Percentiles rank a stretch among this genome's conserved stretches.
These are phyloP conservation scores for Zonitis immaculata DNA, from an alignment of 2,888 invertebrate genomes.

Conservation along the genomic window DNA sequence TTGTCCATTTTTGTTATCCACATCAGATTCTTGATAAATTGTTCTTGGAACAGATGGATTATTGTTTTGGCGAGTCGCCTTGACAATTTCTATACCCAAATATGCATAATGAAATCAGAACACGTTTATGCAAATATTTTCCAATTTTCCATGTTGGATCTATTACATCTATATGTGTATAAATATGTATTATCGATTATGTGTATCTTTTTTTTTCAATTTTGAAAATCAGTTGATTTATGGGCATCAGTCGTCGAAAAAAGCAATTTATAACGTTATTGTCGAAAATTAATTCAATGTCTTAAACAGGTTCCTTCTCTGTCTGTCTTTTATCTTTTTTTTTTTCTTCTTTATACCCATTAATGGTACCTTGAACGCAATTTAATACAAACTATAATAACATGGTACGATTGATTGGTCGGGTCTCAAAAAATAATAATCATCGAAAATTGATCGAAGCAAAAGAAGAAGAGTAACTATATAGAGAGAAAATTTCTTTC, in stretches of 20 bases:
- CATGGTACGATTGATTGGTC: conserved; percentile 40
- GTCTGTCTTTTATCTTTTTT: conserved; percentile 22
- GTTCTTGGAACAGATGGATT: background rate
- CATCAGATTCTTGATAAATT: background rate
- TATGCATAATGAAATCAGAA: background rate
- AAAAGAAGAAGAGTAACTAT: background rate
- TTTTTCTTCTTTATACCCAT: conserved; percentile 30
- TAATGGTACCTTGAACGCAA: conserved; percentile 30
- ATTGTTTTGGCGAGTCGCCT: background rate
- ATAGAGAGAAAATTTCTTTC: conserved; percentile 29
- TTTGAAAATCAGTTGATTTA: conserved; percentile 11
- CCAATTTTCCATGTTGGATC: background rate
- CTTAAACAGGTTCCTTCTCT: conserved; percentile 28
- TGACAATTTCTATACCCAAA: no score
- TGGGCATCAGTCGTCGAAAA: conserved; percentile 9
- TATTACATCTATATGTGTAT: background rate
- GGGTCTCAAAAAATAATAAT: conserved; percentile 39
- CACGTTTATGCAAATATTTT: background rate
- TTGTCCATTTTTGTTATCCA: background rate
- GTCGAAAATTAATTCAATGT: conserved; percentile 38
- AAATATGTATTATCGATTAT: background rate
- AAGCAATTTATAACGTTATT: conserved; percentile 33
- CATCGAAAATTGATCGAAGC: conserved; percentile 34
- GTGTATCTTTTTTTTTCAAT: background rate
- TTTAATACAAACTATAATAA: conserved; percentile 40